Base-by-base conservation (phyloP, 1,140 invertebrate genomes). In the Dendroctonus valens region DNA sequence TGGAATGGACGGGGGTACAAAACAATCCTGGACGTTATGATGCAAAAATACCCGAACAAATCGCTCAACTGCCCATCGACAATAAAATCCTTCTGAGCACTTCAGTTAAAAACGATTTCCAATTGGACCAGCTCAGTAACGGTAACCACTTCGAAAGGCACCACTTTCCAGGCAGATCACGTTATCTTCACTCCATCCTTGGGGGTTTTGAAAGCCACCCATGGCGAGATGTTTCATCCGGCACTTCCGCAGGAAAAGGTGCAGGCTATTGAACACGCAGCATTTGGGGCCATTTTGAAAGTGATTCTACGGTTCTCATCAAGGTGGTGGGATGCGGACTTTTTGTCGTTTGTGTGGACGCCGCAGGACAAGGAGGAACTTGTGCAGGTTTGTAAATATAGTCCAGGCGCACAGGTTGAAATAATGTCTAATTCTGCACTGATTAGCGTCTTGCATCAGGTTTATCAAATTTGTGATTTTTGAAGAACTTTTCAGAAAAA, bases 251-350 rank as follows among this genome's bases (percentile, higher is more conserved):
- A 75, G 9, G 74, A 83, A 5, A 91, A 90, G 79, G 69, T 84
- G 3, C 78, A 80, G 38, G 79, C 85, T 0, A 89, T 91, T 39
- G 79, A 86, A 74, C 82, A 82, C 9, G 75, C 92, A 1, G 85
- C 85, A 9, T 83, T 90, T 70, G 90, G 89, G 40, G 85, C 86
- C 2, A 83, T 92, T 0, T 84, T 91, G 74, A 93, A 93, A 79
- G 84, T 95, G 51, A 92, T 89, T 72, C 71, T 91, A 14, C 83
- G 88, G 72, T 91, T 87, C 70, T 72, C 82, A 1, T 71, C 80
- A 53, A 79, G 79, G 14, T 91, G 89, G 82, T 87, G 88, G 84
- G 81, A 41, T 51, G 74, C 11, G 85, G 85, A 6, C 68, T 89
- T 44, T 82, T 87, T 0, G 57, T 74, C 72, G 38, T 80, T 85